phyloP scores from a whole-genome alignment of 2,113 vertebrate genomes.

The Xerus inauris region DNA sequence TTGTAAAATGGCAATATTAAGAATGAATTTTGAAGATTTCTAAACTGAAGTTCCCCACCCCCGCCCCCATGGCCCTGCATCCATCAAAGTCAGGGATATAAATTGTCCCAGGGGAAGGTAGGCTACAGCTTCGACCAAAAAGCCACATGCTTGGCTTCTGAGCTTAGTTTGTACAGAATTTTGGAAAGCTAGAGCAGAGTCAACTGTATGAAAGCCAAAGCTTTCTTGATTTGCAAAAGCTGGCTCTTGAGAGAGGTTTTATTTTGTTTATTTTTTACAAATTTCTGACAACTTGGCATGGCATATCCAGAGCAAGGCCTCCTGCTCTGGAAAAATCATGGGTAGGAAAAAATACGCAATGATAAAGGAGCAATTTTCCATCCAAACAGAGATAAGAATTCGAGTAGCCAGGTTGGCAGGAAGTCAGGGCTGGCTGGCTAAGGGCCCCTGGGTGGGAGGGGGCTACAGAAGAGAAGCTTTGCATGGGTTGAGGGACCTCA shows the following conservation, averaged over 20 bases:
- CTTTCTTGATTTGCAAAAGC: neutral
- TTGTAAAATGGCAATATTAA: neutral
- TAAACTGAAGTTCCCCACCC: neutral
- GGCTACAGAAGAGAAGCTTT: neutral
- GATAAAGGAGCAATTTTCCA: neutral
- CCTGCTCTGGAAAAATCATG: neutral
- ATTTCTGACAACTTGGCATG: neutral
- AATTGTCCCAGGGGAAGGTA: neutral
- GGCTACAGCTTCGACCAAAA: neutral
- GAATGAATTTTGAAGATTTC: neutral
- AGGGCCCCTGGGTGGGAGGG: too few relatives aligned
- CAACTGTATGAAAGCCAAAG: neutral
- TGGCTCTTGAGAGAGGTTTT: neutral
- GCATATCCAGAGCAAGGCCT: neutral
- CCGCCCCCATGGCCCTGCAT: too few relatives aligned
- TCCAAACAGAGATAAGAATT: neutral
- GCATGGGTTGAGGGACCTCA: neutral
- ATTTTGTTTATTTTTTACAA: neutral
- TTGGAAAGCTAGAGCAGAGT: neutral
- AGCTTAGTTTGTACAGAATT: neutral
- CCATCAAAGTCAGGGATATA: neutral
- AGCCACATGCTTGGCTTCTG: constrained; percentile 38
- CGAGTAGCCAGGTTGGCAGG: neutral
- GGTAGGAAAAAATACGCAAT: neutral
- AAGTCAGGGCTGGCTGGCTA: neutral